Percentiles rank a stretch among this genome's conserved stretches.
phyloP scores from a whole-genome alignment of 2,888 invertebrate species.

The Microctonus aethiopoides region DNA sequence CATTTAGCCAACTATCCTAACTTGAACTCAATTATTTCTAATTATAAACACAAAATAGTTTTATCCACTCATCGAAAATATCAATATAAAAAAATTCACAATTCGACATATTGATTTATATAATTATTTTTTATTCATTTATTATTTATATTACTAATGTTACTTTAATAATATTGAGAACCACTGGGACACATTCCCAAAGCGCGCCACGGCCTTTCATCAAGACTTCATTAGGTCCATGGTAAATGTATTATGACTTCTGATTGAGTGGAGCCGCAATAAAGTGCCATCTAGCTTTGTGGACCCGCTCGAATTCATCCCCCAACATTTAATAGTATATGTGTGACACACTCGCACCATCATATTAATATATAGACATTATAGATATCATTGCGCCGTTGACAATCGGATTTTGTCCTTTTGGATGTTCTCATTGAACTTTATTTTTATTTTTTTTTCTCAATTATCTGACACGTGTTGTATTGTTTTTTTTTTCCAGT shows the following conservation, averaged over 20 bases:
- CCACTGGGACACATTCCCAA: conserved; percentile 43
- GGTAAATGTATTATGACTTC: conserved; percentile 68
- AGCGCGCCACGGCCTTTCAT: conserved; percentile 61
- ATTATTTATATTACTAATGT: background rate
- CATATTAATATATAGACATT: too few relatives aligned
- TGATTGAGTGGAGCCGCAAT: conserved; percentile 65
- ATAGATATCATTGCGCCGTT: conserved; percentile 16
- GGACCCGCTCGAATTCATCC: conserved; percentile 41
- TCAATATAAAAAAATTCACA: too few relatives aligned
- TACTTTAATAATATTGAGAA: conserved; percentile 1
- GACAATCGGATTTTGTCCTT: too few relatives aligned
- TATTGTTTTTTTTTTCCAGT: too few relatives aligned
- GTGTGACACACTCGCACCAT: conserved; percentile 15
- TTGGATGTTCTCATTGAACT: conserved; percentile 15
- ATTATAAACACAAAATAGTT: too few relatives aligned
- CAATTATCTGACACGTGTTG: too few relatives aligned
- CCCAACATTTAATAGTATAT: conserved; percentile 28
- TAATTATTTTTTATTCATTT: background rate
- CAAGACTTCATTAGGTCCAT: conserved; percentile 65
- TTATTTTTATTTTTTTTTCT: conserved; percentile 26
- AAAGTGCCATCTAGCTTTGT: conserved; percentile 44
- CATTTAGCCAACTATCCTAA: background rate
- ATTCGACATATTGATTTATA: too few relatives aligned
- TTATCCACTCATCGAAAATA: too few relatives aligned
- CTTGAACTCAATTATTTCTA: too few relatives aligned